A percentile compares a stretch with the other conserved stretches of the same genome.
Conservation (phyloP, 2,797 vertebrate genomes). For the Anas bahamensis region DNA sequence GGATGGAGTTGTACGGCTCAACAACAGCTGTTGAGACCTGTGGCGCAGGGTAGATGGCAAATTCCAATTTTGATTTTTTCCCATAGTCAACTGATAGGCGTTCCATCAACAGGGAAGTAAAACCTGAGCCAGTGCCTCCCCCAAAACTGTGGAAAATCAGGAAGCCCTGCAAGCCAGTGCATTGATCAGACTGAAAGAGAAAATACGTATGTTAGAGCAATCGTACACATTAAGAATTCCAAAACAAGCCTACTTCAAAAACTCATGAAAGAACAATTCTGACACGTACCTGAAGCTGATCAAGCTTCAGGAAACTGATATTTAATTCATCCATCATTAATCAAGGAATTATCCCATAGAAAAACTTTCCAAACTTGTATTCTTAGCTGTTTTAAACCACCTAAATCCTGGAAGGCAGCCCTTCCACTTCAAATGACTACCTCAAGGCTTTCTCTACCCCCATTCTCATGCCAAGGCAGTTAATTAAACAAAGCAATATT, state of each 20-base stretch:
- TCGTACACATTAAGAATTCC: neutral
- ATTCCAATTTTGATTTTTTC: constrained; percentile 90
- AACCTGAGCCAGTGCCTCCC: constrained; percentile 88
- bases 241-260: neutral
- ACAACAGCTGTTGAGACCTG: constrained; percentile 89
- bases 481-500: neutral
- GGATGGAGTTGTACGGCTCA: constrained; percentile 89
- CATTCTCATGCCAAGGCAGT: neutral
- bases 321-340: neutral
- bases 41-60: constrained; percentile 87
- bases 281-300: neutral
- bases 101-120: constrained; percentile 90
- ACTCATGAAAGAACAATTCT: neutral
- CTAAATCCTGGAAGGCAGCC: neutral
- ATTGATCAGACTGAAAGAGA: constrained; percentile 84
- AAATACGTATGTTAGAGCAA: neutral
- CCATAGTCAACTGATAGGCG: constrained; percentile 87
- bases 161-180: constrained; percentile 88
- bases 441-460: neutral
- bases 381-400: neutral
- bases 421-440: neutral
- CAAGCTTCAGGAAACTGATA: neutral
- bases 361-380: neutral
- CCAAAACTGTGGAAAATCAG: constrained; percentile 90
- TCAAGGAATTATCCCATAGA: neutral